A percentile compares a stretch with the other conserved stretches of the same genome.
Conservation (phyloP, 1,140 invertebrate genomes). For the Cydia pomonella region DNA sequence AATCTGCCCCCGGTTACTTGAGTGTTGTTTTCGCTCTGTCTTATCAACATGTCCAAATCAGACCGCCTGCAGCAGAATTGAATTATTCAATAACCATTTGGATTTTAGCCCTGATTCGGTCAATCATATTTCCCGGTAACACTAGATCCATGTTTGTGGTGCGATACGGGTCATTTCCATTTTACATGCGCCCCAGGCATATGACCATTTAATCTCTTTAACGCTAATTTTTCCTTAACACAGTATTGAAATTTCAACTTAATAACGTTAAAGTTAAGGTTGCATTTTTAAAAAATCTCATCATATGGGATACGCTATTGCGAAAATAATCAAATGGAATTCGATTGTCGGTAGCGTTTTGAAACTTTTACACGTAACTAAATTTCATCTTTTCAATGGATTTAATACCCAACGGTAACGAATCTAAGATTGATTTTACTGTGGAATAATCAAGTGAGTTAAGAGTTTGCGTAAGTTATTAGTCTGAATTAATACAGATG, state of each 20-base stretch:
- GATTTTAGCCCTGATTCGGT: neutral
- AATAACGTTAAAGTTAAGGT: neutral
- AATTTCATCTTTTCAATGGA: neutral
- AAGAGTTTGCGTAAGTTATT: neutral
- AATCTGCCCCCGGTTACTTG: too few species aligned
- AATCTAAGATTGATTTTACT: neutral
- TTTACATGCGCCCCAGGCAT: neutral
- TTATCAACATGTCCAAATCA: too few species aligned
- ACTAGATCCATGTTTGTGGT: neutral
- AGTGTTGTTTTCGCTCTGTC: too few species aligned
- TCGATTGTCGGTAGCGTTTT: neutral
- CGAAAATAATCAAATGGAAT: neutral
- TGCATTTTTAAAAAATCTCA: neutral
- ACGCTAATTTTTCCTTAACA: neutral
- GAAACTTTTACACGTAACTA: neutral
- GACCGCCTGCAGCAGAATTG: neutral
- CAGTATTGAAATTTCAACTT: neutral
- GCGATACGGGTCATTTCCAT: neutral
- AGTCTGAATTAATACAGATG: neutral
- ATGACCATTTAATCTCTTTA: neutral
- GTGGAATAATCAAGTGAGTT: neutral
- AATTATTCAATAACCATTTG: slow-evolving; percentile 7
- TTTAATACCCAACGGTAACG: neutral
- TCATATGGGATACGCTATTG: neutral
- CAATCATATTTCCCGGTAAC: neutral